A percentile compares a stretch with the other conserved stretches of the same genome.
Evolutionary conservation across 2,888 invertebrate species (phyloP).

Genomic region (Tachina fera): DNA sequence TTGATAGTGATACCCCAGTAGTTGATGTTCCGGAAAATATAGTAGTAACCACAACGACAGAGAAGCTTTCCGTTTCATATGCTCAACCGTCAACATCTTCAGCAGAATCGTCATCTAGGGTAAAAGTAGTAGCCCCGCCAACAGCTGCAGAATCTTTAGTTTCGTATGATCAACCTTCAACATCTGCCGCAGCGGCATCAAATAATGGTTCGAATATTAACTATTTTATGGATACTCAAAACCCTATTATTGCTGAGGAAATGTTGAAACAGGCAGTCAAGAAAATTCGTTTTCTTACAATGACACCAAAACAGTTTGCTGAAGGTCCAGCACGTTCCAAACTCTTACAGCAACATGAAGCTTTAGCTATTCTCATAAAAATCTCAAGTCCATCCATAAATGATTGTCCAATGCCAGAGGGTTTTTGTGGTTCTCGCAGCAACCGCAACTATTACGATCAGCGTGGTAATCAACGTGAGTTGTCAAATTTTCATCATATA

Average conservation of each 20-base stretch:
- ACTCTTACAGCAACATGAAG: conserved; percentile 90
- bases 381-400: conserved; percentile 88
- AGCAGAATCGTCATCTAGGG: not conserved
- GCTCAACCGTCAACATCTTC: conserved; percentile 38
- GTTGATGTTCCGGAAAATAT: conserved; percentile 48
- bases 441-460: conserved; percentile 79
- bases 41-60: conserved; percentile 6
- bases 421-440: conserved; percentile 86
- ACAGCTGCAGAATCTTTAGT: not conserved
- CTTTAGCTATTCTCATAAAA: conserved; percentile 92
- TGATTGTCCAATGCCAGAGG: conserved; percentile 88
- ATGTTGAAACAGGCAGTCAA: conserved; percentile 87
- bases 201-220: conserved; percentile 70
- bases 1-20: conserved; percentile 77
- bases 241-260: conserved; percentile 78
- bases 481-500: conserved; percentile 75
- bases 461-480: conserved; percentile 79
- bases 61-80: conserved; percentile 2
- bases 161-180: conserved; percentile 35
- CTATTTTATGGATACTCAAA: conserved; percentile 79
- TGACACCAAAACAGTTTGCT: conserved; percentile 92
- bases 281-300: conserved; percentile 91
- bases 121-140: conserved; percentile 14
- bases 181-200: conserved; percentile 24
- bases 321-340: conserved; percentile 90